Evolutionary conservation across 2,797 vertebrate genomes (phyloP).

Genomic region (Fundulus diaphanus): DNA sequence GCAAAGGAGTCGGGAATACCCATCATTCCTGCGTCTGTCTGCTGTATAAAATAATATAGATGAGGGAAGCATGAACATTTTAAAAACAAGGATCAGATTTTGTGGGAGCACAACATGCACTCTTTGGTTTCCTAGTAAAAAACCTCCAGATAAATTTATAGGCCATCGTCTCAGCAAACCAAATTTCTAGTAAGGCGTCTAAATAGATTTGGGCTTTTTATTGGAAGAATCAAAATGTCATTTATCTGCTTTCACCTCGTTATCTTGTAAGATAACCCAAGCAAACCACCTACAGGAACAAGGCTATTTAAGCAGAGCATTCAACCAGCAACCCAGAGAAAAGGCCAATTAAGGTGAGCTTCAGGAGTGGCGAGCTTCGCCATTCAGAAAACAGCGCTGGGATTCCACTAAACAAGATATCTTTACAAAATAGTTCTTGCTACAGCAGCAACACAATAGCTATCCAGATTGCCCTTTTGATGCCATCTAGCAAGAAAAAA

Average conservation of each 20-base stretch:
- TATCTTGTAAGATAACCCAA: background rate
- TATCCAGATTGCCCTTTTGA: background rate
- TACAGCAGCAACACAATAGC: background rate
- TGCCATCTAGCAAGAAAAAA: background rate
- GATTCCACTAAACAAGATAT: background rate
- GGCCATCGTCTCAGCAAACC: background rate
- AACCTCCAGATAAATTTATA: background rate
- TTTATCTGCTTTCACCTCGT: background rate
- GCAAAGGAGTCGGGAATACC: conserved; percentile 39
- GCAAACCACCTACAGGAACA: background rate
- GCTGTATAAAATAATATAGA: background rate
- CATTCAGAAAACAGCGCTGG: background rate
- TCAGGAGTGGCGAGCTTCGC: too few relatives aligned
- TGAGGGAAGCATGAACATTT: background rate
- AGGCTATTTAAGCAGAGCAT: too few relatives aligned
- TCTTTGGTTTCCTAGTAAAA: background rate
- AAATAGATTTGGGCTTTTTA: background rate
- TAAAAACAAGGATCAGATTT: background rate
- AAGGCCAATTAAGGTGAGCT: too few relatives aligned
- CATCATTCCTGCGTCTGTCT: conserved; percentile 28
- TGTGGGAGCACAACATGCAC: background rate
- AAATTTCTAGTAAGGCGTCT: background rate
- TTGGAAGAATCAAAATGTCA: background rate
- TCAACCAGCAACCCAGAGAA: too few relatives aligned
- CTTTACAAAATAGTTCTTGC: background rate